Base-by-base conservation (phyloP, 1,140 invertebrate genomes). In the Homalodisca vitripennis region DNA sequence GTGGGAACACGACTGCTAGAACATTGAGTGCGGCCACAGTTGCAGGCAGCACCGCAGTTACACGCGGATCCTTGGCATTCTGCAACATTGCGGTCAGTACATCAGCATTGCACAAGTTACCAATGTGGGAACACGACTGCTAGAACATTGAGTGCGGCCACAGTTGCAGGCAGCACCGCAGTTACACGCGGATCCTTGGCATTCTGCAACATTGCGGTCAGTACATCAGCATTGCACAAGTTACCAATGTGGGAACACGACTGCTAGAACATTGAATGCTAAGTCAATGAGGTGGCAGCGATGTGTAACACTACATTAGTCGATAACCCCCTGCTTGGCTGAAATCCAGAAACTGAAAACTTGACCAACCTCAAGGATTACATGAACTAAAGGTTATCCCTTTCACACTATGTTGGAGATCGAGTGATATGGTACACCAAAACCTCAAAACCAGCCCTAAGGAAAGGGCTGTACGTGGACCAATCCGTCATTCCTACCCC, bases 1-100 rank as follows among this genome's bases (percentile, higher is more conserved):
- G 22, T n/a, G 6, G 12, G 6, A 12, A 12, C 20, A 3, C 13
- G 6, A 14, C 10, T 53, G 6, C 48, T n/a, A 3, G 6, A 53
- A 53, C 3, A 6, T 53, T n/a, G 22, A n/a, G n/a, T n/a, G n/a
- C n/a, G n/a, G n/a, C 55, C 55, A 30, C 55, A 60, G 22, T 60
- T 60, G 55, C 55, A 60, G 26, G 26, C 55, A 6, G 10, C n/a
- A n/a, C n/a, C 26, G 26, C 55, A 60, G 10, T 26, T 60, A n/a
- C 55, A 60, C 3, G 3, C 29, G 3, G 2, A 6, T 24, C 22
- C 6, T 6, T 53, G 6, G 13, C 3, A 12, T 24, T n/a, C 3
- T 53, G 13, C 22, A 53, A 13, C 22, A 3, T 24, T 20, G 3
- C 48, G 22, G 13, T 53, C 20, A 53, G 22, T 12, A 53, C 6